Evolutionary conservation across 2,888 invertebrate species (phyloP).

Genomic region (Sinhomidia bicolor): DNA sequence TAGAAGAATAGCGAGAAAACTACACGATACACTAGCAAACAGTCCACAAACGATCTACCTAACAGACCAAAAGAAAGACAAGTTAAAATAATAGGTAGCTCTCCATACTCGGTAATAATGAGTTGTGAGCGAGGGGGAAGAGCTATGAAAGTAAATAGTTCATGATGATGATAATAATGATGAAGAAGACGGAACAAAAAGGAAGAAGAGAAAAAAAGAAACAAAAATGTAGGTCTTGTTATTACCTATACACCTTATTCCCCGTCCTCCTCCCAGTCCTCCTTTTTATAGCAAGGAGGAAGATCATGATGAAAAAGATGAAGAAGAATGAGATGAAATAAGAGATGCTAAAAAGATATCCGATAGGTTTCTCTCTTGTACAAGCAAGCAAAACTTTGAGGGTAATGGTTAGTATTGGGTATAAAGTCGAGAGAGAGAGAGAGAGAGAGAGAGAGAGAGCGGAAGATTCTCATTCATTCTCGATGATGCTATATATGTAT

Average conservation of each 20-base stretch:
- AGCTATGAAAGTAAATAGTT: slow-evolving; percentile 29
- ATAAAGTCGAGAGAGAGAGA: background rate
- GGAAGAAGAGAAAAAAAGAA: background rate
- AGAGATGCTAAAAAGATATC: slow-evolving; percentile 36
- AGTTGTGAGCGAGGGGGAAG: background rate
- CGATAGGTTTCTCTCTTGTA: background rate
- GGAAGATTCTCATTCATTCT: background rate
- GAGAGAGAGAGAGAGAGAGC: too few relatives aligned
- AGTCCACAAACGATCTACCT: too few relatives aligned
- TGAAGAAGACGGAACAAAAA: background rate
- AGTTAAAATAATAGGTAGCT: too few relatives aligned
- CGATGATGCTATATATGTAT: background rate
- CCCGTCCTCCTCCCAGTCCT: background rate
- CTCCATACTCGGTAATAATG: background rate
- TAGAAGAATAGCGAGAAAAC: too few relatives aligned
- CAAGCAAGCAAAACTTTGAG: background rate
- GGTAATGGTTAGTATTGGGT: background rate
- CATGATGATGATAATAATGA: slow-evolving; percentile 19
- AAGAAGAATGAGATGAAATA: slow-evolving; percentile 34
- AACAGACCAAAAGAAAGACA: too few relatives aligned
- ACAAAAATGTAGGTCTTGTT: slow-evolving; percentile 32
- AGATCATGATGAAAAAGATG: background rate
- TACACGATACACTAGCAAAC: too few relatives aligned
- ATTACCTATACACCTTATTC: background rate
- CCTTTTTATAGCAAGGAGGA: background rate